phyloP scores from a whole-genome alignment of 2,797 vertebrate species.

The Poecilia wingei region DNA sequence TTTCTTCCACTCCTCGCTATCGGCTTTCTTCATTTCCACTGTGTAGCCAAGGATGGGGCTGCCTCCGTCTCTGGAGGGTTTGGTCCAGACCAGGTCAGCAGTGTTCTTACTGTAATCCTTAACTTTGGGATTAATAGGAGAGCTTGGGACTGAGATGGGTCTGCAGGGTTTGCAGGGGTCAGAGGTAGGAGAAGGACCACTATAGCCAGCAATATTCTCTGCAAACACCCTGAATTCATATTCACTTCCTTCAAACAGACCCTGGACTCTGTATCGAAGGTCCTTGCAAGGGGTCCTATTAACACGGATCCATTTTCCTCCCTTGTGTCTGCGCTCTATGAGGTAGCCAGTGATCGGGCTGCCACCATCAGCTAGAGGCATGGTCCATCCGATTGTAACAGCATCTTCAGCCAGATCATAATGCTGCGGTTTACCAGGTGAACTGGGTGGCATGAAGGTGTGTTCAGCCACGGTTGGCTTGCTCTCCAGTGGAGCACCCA shows the following conservation, averaged over 20 bases:
- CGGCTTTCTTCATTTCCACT: conserved; percentile 92
- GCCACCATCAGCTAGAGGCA: conserved; percentile 94
- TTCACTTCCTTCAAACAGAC: conserved; percentile 94
- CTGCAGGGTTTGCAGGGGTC: conserved; percentile 93
- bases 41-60: conserved; percentile 95
- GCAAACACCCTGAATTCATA: conserved; percentile 99
- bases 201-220: conserved; percentile 95
- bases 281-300: conserved; percentile 93
- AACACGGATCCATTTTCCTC: conserved; percentile 97
- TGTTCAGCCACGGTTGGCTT: conserved; percentile 93
- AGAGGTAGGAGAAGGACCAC: conserved; percentile 93
- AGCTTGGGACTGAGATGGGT: conserved; percentile 90
- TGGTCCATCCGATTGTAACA: conserved; percentile 92
- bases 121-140: conserved; percentile 95
- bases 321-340: conserved; percentile 92
- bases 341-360: conserved; percentile 95
- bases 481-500: conserved; percentile 93
- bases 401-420: conserved; percentile 92
- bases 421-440: conserved; percentile 91
- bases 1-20: conserved; percentile 89
- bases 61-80: conserved; percentile 93
- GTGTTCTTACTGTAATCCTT: conserved; percentile 94
- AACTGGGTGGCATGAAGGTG: conserved; percentile 91
- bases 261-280: conserved; percentile 90
- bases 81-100: conserved; percentile 96